Evolutionary conservation across 2,888 invertebrate species (phyloP), one percentile per base, ranked within the genome.

Genomic region (Meteorus cinctellus): DNA sequence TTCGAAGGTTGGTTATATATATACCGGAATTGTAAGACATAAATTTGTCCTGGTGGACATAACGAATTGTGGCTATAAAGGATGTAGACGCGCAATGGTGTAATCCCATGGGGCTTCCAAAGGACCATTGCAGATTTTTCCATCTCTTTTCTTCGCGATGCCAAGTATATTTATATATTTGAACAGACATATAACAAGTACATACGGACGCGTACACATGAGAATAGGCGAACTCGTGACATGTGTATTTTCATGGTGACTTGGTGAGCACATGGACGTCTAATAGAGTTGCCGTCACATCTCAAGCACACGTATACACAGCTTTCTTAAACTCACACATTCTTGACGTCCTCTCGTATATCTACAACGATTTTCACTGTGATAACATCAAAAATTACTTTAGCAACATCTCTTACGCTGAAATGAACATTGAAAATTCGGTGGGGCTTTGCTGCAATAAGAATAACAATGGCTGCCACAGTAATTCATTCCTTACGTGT

Each of bases 31-130:
- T 4, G 48, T n/a, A n/a, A 16, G 10, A 48, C n/a, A 55, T 55
- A 55, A 55, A 55, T 55, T 55, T 55, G 19, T 55, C 55, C 6
- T 16, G n/a, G 51, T n/a, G 8, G 55, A 55, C 55, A 14, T 48
- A 55, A 55, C 55, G 55, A 55, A 55, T 55, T 55, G 19, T 55
- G 19, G 55, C 55, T 8, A 55, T 55, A 19, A 19, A 8, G 55
- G 55, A 19, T 19, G 19, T 5, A 55, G 55, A 55, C 10, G n/a
- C 10, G 19, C 19, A n/a, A 55, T 24, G 24, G 55, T 55, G 55
- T 55, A 55, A 55, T 55, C 55, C 24, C 55, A 55, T 55, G 55
- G n/a, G 55, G n/a, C 19, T 19, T 19, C 55, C 8, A 55, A 55
- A 55, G 55, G 55, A 55, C 55, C 55, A n/a, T 19, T 8, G 55